Base-by-base conservation (phyloP, 2,113 vertebrate species). In the Oceanodroma tethys region DNA sequence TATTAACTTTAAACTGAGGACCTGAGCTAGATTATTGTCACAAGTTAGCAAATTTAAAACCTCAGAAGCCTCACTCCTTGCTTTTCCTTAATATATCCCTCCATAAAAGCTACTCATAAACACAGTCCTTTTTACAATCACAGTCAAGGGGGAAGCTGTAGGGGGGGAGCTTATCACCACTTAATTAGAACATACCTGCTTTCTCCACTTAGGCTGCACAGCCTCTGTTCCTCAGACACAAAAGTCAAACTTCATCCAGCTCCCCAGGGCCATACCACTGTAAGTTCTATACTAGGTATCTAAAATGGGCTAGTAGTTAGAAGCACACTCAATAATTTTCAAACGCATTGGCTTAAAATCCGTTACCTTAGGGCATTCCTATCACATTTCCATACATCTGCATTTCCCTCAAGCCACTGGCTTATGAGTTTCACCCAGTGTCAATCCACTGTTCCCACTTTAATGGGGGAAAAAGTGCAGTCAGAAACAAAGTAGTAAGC, bases 371-470 rank as follows among this genome's bases (percentile, higher is more conserved):
- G 93, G 91, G 93, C 71, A 82, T 80, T 96, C 74, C 59, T 65
- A 82, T 59, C 81, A 76, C 62, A 96, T 95, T 96, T 95, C 62
- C 93, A 93, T 96, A 91, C n/a, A 95, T 95, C 83, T 95, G 93
- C 93, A 91, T 91, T 85, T 94, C 91, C 76, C 86, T 95, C 45
- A 84, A 95, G 94, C 89, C 91, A 89, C 8, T 50, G 91, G 63
- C 42, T 95, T 91, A 76, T 62, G 62, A 87, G 87, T 93, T 92
- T 93, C 95, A 94, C 40, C 55, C 58, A 18, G 40, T 48, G 81
- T 93, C 74, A 88, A 92, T 92, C 74, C 74, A 80, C 66, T 56
- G 40, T 73, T 90, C 53, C 58, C 62, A 70, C 74, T 90, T 90
- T 36, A 71, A 95, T 27, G 17, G 29, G 29, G 58, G 63, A 76